Evolutionary conservation across 2,113 vertebrate species (phyloP), one percentile per base, ranked within the genome.

Genomic region (Anser cygnoides): DNA sequence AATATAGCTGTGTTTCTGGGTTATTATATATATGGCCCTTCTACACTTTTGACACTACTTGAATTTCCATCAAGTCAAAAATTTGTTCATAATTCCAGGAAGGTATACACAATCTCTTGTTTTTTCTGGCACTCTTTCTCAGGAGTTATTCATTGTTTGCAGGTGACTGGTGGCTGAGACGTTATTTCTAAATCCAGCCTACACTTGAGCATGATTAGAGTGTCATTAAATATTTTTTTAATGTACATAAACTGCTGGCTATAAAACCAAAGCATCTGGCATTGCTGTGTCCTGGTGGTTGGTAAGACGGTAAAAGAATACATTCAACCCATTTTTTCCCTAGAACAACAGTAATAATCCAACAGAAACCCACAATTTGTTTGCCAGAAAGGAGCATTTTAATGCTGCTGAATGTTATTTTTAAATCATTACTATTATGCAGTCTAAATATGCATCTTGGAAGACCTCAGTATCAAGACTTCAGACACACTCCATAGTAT

Each of bases 101-200:
- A 96, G 46, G 20, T 72, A 88, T 92, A 77, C 33, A 78, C 66
- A 95, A 82, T 90, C 46, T 86, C 62, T 75, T 79, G 66, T 50
- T 96, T 96, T 92, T 93, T 84, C 94, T 97, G 93, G 75, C 84
- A 92, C 29, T 35, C 46, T 75, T 90, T 92, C 76, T 93, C 84
- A 49, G n/a, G 29, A 23, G 10, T 92, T 89, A 92, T 95, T 96
- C 71, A 88, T 79, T 95, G 84, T 93, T 96, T 96, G 86, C 72
- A 94, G 83, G 92, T 89, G 72, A 92, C 72, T 92, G 44, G 88
- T 95, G 61, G 68, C 72, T 86, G 63, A 93, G 41, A 81, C 52
- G n/a, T 92, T 96, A 91, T 88, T 97, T 91, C 75, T 95, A 90
- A 96, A 91, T 91, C 84, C 78, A 94, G 49, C 33, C 92, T 94